Base-by-base conservation (phyloP, 2,797 vertebrate genomes). In the Gallinago stenura region DNA sequence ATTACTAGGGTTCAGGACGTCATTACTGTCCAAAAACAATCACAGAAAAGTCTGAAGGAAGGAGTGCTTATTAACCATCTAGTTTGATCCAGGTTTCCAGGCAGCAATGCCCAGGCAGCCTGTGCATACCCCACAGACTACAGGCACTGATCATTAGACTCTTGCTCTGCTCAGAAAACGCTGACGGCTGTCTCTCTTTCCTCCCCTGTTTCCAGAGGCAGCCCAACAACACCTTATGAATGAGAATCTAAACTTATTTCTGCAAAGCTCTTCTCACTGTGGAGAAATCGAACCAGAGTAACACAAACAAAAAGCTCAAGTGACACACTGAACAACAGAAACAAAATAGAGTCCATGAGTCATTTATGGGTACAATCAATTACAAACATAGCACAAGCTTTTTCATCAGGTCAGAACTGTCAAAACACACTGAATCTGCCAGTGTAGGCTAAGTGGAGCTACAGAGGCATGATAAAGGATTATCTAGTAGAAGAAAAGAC, bases 341-440 rank as follows among this genome's bases (percentile, higher is more conserved):
- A 88, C 96, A 96, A 96, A 95, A 95, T 87, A 84, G 85, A 96
- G 83, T 92, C 78, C 39, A 3, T 90, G 95, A 96, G 95, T 96
- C 94, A 89, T 93, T 97, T 97, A 80, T 85, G 87, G 89, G 26
- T 80, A 93, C 87, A 95, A 96, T 96, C 95, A 96, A 96, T 97
- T 96, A 93, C 94, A 90, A 90, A 92, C 86, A 90, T 22, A 90
- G 91, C 86, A 53, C 65, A 41, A 54, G 95, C 68, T 79, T 93
- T 96, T 95, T 96, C 91, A 90, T 93, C 91, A 77, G 93, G 89
- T 90, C 92, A 95, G n/a, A 95, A 93, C 93, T 94, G 92, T 96
- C 95, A 97, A 96, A 97, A 93, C 86, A 94, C 88, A 80, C 86
- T 70, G 82, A 45, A 90, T 93, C 90, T 90, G 84, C 78, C 83